A percentile compares a stretch with the other conserved stretches of the same genome.
Evolutionary conservation across 1,140 invertebrate genomes (phyloP).

Genomic region (Drosophila paulistorum): DNA sequence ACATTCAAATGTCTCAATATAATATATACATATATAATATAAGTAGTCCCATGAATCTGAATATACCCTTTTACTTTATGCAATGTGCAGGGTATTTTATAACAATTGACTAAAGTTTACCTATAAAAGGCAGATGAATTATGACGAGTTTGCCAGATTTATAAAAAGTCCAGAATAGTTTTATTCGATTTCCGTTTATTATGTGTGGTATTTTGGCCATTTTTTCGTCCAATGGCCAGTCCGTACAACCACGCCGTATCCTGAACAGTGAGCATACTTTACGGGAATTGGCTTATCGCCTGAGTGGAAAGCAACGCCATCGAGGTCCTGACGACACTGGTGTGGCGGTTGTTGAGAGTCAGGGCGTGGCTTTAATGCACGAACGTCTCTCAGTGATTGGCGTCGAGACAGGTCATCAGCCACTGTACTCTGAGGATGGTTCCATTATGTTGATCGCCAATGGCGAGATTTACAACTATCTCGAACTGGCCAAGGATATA

Average conservation of each 20-base stretch:
- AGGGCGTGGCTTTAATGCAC: constrained; percentile 76
- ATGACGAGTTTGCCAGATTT: background rate
- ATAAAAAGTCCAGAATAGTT: background rate
- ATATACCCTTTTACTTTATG: background rate
- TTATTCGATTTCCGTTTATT: background rate
- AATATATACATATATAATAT: too few relatives aligned
- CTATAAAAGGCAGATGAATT: constrained; percentile 11
- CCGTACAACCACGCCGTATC: constrained; percentile 46
- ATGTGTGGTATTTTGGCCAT: constrained; percentile 83
- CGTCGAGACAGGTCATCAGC: constrained; percentile 72
- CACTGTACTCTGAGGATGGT: constrained; percentile 66
- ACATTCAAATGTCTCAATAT: too few relatives aligned
- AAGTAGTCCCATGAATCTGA: too few relatives aligned
- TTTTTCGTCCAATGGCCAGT: constrained; percentile 64
- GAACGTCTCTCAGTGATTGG: constrained; percentile 73
- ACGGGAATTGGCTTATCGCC: constrained; percentile 75
- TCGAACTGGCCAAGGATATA: constrained; percentile 64
- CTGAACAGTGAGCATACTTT: constrained; percentile 57
- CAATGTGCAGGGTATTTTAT: background rate
- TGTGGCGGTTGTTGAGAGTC: constrained; percentile 50
- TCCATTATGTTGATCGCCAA: constrained; percentile 73
- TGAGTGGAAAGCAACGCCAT: constrained; percentile 79
- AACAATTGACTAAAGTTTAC: background rate
- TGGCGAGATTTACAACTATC: constrained; percentile 82
- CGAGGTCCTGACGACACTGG: constrained; percentile 81